Conservation (phyloP, 2,113 vertebrate genomes). For the Cebidichthys violaceus region DNA sequence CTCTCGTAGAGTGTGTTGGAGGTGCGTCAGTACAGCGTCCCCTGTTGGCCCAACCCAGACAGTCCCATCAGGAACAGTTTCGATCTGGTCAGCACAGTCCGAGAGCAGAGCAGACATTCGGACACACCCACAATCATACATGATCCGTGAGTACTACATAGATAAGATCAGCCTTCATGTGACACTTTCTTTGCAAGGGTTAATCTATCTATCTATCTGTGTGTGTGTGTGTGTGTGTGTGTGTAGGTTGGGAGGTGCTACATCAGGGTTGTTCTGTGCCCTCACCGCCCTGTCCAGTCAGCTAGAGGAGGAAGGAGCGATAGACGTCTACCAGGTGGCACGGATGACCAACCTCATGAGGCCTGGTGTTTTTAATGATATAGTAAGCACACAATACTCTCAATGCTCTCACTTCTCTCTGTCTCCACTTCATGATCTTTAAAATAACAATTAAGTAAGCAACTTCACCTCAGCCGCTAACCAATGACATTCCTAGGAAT, state of each 20-base stretch:
- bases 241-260: slow-evolving; percentile 75
- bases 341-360: slow-evolving; percentile 98
- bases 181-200: background rate
- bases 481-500: background rate
- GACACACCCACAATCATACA: slow-evolving; percentile 90
- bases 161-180: background rate
- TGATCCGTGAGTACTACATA: slow-evolving; percentile 88
- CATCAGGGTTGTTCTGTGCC: slow-evolving; percentile 86
- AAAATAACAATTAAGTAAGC: background rate
- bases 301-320: slow-evolving; percentile 90
- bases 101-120: slow-evolving; percentile 87
- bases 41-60: slow-evolving; percentile 97
- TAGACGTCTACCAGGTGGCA: slow-evolving; percentile 94
- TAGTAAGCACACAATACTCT: slow-evolving; percentile 84
- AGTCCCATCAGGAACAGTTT: slow-evolving; percentile 95
- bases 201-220: slow-evolving; percentile 28
- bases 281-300: slow-evolving; percentile 90
- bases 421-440: background rate
- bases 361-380: slow-evolving; percentile 93
- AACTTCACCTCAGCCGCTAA: background rate
- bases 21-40: slow-evolving; percentile 91
- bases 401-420: background rate
- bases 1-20: slow-evolving; percentile 85
- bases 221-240: slow-evolving; percentile 39
- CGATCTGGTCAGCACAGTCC: slow-evolving; percentile 90